Conservation (phyloP, 1,140 invertebrate genomes). For the Myzus persicae region DNA sequence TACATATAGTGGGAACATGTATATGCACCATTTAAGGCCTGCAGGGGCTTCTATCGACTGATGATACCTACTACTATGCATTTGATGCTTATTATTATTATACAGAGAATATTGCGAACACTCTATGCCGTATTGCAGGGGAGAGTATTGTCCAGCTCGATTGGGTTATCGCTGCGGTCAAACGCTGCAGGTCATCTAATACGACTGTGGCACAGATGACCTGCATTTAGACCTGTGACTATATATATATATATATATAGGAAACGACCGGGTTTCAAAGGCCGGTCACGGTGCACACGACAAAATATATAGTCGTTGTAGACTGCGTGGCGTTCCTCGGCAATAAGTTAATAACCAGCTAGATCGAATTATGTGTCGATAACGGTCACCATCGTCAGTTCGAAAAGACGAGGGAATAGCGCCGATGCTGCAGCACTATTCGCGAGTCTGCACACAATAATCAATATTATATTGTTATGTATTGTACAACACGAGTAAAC, state of each 20-base stretch:
- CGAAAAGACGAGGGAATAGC: background rate
- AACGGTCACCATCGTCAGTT: background rate
- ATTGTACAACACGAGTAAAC: no score
- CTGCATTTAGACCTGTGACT: background rate
- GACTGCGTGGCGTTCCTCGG: background rate
- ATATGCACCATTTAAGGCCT: no score
- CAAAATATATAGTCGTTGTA: background rate
- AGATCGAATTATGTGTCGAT: background rate
- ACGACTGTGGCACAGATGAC: background rate
- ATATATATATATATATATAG: background rate
- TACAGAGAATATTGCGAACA: background rate
- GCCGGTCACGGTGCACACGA: background rate
- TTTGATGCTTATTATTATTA: background rate
- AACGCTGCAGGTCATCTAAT: background rate
- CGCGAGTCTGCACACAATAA: no score
- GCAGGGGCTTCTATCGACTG: background rate
- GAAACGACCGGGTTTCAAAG: background rate
- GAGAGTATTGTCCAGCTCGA: background rate
- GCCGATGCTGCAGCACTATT: background rate
- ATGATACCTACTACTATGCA: background rate
- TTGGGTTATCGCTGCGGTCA: background rate
- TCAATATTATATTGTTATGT: no score
- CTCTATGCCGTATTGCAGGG: background rate
- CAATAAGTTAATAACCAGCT: conserved; percentile 7
- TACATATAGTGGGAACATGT: background rate